These are phyloP conservation scores for Drosophila rubida DNA, from an alignment of 2,888 invertebrate genomes.

Conservation along the genomic window DNA sequence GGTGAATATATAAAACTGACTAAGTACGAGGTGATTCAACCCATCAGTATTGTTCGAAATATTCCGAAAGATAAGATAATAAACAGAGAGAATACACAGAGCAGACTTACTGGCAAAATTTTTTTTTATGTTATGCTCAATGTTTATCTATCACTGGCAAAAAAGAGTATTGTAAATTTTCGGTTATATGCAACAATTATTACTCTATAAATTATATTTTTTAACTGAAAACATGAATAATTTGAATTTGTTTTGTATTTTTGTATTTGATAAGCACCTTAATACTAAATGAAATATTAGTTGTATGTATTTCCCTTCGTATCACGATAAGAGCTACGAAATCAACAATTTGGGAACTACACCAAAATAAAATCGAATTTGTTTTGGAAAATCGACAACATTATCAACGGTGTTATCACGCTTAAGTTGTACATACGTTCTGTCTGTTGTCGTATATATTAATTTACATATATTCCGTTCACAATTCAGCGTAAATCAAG, in stretches of 20 bases:
- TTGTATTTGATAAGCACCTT: no score
- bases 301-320: background rate
- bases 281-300: no score
- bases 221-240: no score
- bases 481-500: conserved; percentile 12
- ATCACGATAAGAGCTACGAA: background rate
- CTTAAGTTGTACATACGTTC: background rate
- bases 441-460: background rate
- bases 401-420: conserved; percentile 2
- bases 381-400: conserved; percentile 9
- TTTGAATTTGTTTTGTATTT: no score
- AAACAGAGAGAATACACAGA: conserved; percentile 37
- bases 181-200: no score
- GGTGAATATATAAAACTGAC: conserved; percentile 15
- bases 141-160: background rate
- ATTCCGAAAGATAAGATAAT: conserved; percentile 41
- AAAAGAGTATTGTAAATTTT: no score
- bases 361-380: conserved; percentile 15
- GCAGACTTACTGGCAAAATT: conserved; percentile 27
- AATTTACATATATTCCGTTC: background rate
- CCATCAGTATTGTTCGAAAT: background rate
- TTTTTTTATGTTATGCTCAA: background rate
- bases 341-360: background rate
- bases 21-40: conserved; percentile 37
- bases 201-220: no score